A percentile compares a stretch with the other conserved stretches of the same genome.
These are phyloP conservation scores for Haliclystus octoradiatus DNA, from an alignment of 30 jellyfish, hydroid and myxozoan species.

Conservation along the genomic window DNA sequence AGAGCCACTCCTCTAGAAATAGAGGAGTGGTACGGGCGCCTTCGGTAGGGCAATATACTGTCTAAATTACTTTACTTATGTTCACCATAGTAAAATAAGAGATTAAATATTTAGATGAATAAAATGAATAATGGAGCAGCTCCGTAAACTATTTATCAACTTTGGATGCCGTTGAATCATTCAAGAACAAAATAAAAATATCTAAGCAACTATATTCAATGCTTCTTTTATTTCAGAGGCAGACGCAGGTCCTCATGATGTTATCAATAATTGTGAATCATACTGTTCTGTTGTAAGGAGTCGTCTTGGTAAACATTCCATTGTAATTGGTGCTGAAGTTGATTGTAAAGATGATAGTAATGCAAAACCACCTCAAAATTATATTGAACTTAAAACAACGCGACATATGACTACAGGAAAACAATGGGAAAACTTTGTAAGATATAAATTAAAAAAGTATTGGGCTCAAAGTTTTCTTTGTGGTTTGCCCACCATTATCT, in stretches of 20 bases:
- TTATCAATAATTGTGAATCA: slow-evolving; percentile 63
- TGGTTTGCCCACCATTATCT: slow-evolving; percentile 76
- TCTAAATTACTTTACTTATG: no score
- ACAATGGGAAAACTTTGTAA: slow-evolving; percentile 55
- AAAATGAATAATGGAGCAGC: no score
- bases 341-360: slow-evolving; percentile 55
- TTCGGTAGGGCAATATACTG: no score
- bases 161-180: no score
- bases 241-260: not conserved
- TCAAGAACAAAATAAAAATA: no score
- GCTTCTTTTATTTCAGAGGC: not conserved
- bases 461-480: slow-evolving; percentile 97
- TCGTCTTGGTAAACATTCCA: slow-evolving; percentile 51
- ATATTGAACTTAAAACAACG: slow-evolving; percentile 73
- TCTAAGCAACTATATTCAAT: not conserved
- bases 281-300: slow-evolving; percentile 74
- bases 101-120: no score
- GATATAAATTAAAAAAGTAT: slow-evolving; percentile 61
- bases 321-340: slow-evolving; percentile 84
- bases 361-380: slow-evolving; percentile 44
- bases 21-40: no score
- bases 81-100: no score
- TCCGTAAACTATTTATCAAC: no score
- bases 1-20: no score
- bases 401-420: slow-evolving; percentile 26